A percentile compares a stretch with the other conserved stretches of the same genome.
Conservation (phyloP, 2,888 invertebrate genomes). For the Andrena flavipes region DNA sequence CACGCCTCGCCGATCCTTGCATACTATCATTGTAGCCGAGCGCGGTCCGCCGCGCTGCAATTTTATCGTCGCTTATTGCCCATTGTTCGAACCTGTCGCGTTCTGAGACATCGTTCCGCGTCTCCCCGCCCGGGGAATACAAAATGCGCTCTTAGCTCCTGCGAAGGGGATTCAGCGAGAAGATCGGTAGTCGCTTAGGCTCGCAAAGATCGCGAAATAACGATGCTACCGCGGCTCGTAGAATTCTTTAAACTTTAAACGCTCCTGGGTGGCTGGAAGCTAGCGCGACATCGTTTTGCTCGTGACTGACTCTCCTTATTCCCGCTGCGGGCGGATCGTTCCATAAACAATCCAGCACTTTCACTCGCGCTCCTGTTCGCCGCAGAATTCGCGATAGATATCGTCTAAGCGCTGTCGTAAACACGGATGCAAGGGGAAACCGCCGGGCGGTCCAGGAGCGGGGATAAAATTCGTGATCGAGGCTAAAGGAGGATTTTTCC, state of each 20-base stretch:
- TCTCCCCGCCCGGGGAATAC: background rate
- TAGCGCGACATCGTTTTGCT: conserved; percentile 21
- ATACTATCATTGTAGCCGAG: conserved; percentile 58
- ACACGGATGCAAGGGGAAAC: background rate
- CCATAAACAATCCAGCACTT: conserved; percentile 52
- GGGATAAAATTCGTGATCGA: too few relatives aligned
- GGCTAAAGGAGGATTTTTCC: too few relatives aligned
- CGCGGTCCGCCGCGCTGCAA: conserved; percentile 21
- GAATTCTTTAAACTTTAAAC: conserved; percentile 23
- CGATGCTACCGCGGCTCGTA: background rate
- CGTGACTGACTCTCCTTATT: conserved; percentile 55
- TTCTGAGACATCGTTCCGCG: background rate
- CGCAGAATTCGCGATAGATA: conserved; percentile 22
- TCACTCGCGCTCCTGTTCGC: conserved; percentile 39
- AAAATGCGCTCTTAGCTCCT: background rate
- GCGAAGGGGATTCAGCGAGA: too few relatives aligned
- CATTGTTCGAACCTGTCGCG: conserved; percentile 61
- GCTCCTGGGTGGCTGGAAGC: background rate
- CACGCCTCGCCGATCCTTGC: conserved; percentile 51
- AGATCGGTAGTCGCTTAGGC: too few relatives aligned
- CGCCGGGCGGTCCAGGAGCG: too few relatives aligned
- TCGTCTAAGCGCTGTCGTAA: background rate
- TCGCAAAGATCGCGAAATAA: background rate
- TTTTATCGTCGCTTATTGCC: conserved; percentile 69
- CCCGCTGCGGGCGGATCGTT: conserved; percentile 40